Evolutionary conservation across 2,113 vertebrate genomes (phyloP), one percentile per base, ranked within the genome.

Genomic region (Myodes glareolus): DNA sequence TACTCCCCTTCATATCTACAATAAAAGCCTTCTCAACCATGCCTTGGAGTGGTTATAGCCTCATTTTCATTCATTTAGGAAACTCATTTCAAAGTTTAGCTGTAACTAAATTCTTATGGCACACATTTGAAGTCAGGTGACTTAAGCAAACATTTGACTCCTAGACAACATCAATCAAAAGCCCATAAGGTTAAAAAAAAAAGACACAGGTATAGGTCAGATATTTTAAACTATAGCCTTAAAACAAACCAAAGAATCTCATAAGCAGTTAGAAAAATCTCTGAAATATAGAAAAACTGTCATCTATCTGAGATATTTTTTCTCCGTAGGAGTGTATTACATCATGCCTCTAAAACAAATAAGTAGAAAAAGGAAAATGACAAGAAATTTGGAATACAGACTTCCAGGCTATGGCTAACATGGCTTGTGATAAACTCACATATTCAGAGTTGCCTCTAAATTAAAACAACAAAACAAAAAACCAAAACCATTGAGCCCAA

Each of bases 61-160:
- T 63, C 25, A 7, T 61, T 42, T 42, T 27, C 27, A 29, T 42
- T 61, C n/a, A 42, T 17, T 63, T 88, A n/a, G 36, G 67, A 67
- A 72, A 77, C 90, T 94, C 95, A 55, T 96, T 98, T 98, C 91
- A 86, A 94, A 96, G 67, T 45, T 68, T 86, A 97, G 47, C 45
- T 96, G 2, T 76, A 88, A 94, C 93, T 88, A 33, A 97, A 96
- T 97, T 94, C 92, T 39, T 96, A 45, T 50, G 84, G 65, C 88
- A 93, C 76, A 88, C 85, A 90, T 77, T 58, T 97, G 76, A 96
- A 93, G 89, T 9, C 96, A 88, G 4, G 85, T 91, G 90, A 55
- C 92, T 98, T 93, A 67, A 88, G 65, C 92, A 95, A 91, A 80
- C 89, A 91, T 31, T 95, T 68, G 84, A 73, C 92, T 97, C 50